Evolutionary conservation across 2,888 invertebrate genomes (phyloP).

Genomic region (Nudaria mundana): DNA sequence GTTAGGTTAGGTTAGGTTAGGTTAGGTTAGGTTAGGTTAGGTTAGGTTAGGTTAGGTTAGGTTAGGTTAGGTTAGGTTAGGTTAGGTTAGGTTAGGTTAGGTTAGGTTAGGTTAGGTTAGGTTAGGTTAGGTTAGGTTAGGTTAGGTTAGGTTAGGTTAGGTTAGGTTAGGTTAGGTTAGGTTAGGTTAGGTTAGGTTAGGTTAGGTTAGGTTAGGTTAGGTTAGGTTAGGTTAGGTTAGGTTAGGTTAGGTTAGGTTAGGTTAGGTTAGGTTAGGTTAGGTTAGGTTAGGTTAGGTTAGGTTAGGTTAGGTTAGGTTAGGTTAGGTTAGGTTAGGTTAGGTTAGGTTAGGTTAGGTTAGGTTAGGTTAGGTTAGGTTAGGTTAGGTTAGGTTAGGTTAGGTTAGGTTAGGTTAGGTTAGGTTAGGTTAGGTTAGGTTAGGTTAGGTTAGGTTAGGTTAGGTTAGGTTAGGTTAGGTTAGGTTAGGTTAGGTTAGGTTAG

Average conservation of each 20-base stretch:
- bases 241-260: slow-evolving; percentile 13
- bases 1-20: slow-evolving; percentile 15
- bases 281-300: slow-evolving; percentile 16
- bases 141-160: slow-evolving; percentile 10
- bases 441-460: slow-evolving; percentile 22
- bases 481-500: slow-evolving; percentile 13
- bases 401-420: slow-evolving; percentile 13
- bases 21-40: slow-evolving; percentile 14
- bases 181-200: slow-evolving; percentile 10
- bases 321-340: slow-evolving; percentile 13
- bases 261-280: slow-evolving; percentile 14
- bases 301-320: slow-evolving; percentile 19
- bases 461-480: slow-evolving; percentile 23
- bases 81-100: slow-evolving; percentile 5
- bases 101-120: slow-evolving; percentile 12
- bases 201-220: too few relatives aligned
- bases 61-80: slow-evolving; percentile 12
- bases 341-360: slow-evolving; percentile 16
- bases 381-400: slow-evolving; percentile 23
- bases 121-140: slow-evolving; percentile 11
- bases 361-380: slow-evolving; percentile 22
- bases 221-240: neutral
- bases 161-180: slow-evolving; percentile 8
- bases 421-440: slow-evolving; percentile 20
- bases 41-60: slow-evolving; percentile 16